Percentiles rank a stretch among this genome's conserved stretches.
phyloP scores from a whole-genome alignment of 2,113 vertebrate species.

The Corydoras sp. region DNA sequence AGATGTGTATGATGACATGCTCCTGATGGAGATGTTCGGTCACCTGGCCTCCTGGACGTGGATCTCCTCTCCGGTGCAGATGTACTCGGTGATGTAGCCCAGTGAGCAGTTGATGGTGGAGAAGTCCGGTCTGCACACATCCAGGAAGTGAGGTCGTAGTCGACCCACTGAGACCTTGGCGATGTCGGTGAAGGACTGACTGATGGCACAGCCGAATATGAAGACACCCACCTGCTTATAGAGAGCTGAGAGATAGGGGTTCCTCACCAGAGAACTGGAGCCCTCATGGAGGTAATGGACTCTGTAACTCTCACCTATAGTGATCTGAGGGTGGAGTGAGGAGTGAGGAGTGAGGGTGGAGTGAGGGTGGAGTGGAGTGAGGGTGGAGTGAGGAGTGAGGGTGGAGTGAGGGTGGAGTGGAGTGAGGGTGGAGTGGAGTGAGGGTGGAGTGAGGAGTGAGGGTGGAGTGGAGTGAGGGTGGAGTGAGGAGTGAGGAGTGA shows the following conservation, averaged over 20 bases:
- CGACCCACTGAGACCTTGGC: slow-evolving; percentile 89
- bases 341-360: not conserved
- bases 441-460: no score
- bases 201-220: slow-evolving; percentile 75
- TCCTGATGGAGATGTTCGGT: no score
- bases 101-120: slow-evolving; percentile 75
- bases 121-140: slow-evolving; percentile 76
- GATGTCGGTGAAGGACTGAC: slow-evolving; percentile 84
- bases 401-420: no score
- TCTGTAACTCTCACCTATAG: slow-evolving; percentile 76
- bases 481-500: no score
- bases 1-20: no score
- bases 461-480: no score
- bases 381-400: slow-evolving; percentile 9
- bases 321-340: slow-evolving; percentile 62
- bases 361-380: not conserved
- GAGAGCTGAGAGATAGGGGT: slow-evolving; percentile 84
- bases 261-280: slow-evolving; percentile 74
- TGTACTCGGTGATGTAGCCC: slow-evolving; percentile 74
- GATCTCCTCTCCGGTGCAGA: slow-evolving; percentile 72
- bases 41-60: slow-evolving; percentile 85
- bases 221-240: slow-evolving; percentile 83
- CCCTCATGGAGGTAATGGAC: slow-evolving; percentile 74
- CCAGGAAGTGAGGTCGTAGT: slow-evolving; percentile 84
- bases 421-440: no score